Evolutionary conservation across 2,797 vertebrate genomes (phyloP).

Genomic region (Sebastes miniatus): DNA sequence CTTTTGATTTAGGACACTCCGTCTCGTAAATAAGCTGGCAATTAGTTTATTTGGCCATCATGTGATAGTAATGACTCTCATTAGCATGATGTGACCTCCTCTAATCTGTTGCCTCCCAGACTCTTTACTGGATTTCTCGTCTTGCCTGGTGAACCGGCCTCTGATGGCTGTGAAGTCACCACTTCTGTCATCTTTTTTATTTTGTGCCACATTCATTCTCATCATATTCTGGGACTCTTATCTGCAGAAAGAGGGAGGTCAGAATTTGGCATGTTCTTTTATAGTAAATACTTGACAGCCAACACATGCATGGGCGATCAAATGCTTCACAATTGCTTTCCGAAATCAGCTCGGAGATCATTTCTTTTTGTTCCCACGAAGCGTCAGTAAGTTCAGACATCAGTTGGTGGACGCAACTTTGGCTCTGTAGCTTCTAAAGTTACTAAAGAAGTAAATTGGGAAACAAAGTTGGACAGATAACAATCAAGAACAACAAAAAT

Average conservation of each 20-base stretch:
- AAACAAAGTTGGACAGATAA: constrained; percentile 63
- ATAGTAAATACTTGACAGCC: constrained; percentile 39
- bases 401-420: constrained; percentile 11
- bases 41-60: constrained; percentile 85
- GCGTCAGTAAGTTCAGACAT: constrained; percentile 35
- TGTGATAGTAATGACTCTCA: constrained; percentile 83
- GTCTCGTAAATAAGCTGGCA: constrained; percentile 77
- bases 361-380: constrained; percentile 24
- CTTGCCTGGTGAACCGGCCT: constrained; percentile 49
- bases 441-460: constrained; percentile 50
- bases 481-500: constrained; percentile 52
- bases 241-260: constrained; percentile 49
- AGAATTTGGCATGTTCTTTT: constrained; percentile 27
- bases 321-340: constrained; percentile 34
- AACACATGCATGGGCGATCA: constrained; percentile 42
- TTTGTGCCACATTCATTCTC: constrained; percentile 23
- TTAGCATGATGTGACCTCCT: constrained; percentile 81
- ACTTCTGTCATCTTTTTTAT: constrained; percentile 25
- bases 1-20: constrained; percentile 79
- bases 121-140: constrained; percentile 51
- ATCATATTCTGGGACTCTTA: constrained; percentile 42
- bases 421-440: constrained; percentile 16
- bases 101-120: constrained; percentile 77
- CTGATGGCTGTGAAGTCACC: constrained; percentile 62
- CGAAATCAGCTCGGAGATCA: constrained; percentile 33